Evolutionary conservation across 2,888 invertebrate genomes (phyloP), one percentile per base, ranked within the genome.

Genomic region (Heteromurus nitidus): DNA sequence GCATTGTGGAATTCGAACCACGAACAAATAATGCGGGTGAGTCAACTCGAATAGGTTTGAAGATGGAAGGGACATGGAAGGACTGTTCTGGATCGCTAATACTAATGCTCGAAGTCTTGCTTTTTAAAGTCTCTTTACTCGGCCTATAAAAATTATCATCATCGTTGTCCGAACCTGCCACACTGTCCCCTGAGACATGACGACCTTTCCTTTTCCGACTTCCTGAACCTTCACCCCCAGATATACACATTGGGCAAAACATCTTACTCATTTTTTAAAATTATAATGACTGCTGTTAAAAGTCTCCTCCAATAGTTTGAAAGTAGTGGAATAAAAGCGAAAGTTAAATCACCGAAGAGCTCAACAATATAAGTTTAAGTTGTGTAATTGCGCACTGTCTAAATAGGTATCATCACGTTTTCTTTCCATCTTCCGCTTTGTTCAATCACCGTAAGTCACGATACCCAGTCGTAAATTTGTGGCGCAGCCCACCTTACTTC

Each of bases 31-130:
- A 36, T 26, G 85, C 85, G 18, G 85, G 84, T 9, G 86, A 85
- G 68, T 86, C 85, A 26, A 86, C 86, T 74, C 82, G 79, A 82
- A 85, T 86, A 16, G 85, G 85, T 70, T 83, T 82, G 73, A 86
- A 85, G 73, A 85, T 85, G 58, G 85, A 82, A 60, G 86, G 85
- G 58, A 85, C 82, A 70, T 77, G 76, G 75, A 82, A 82, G 62
- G 79, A 80, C 77, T 82, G 79, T 44, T 74, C 75, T 31, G 80
- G 75, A 42, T 82, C 82, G 75, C 76, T 82, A 18, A 77, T 83
- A 18, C 82, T 82, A 28, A 73, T 74, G 44, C 73, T 82, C 26
- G 76, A 81, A 36, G 80, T 74, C 74, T 80, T 80, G 53, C 80
- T 80, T 60, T 80, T 80, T 24, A 70, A 70, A 28, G 80, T 75